These are phyloP conservation scores for Sitta carolinensis DNA, from an alignment of 2,797 vertebrate species.

Conservation along the genomic window DNA sequence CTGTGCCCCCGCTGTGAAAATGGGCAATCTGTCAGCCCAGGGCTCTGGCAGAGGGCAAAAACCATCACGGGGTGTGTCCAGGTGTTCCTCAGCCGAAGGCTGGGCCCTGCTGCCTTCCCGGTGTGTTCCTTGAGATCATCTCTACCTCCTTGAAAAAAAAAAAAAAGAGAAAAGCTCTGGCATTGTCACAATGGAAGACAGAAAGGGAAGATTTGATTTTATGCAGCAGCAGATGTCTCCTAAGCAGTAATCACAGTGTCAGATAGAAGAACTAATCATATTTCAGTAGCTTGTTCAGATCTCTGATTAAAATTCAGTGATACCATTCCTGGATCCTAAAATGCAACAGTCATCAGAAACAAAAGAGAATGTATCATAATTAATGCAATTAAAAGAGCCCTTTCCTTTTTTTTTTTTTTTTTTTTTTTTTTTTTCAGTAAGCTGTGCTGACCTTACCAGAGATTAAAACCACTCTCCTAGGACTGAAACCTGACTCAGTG, in stretches of 20 bases:
- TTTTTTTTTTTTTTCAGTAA: background rate
- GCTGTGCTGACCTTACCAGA: background rate
- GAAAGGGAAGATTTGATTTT: constrained; percentile 63
- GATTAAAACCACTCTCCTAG: background rate
- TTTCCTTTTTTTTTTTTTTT: background rate
- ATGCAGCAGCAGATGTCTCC: constrained; percentile 70
- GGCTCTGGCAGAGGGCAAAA: background rate
- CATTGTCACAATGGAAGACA: constrained; percentile 35
- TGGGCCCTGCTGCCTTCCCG: background rate
- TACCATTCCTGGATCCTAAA: constrained; percentile 65
- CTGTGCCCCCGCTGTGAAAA: background rate
- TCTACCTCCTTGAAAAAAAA: background rate
- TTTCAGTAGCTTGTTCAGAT: constrained; percentile 68
- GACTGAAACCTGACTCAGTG: background rate
- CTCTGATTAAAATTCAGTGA: constrained; percentile 71
- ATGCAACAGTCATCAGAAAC: constrained; percentile 64
- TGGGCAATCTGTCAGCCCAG: background rate
- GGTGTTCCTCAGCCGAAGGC: background rate
- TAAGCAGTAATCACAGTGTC: constrained; percentile 67
- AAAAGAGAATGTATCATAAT: constrained; percentile 59
- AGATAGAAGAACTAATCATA: constrained; percentile 72
- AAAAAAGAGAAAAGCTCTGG: background rate
- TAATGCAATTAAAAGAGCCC: constrained; percentile 48
- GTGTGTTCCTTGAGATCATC: background rate
- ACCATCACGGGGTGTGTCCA: background rate